A percentile compares a stretch with the other conserved stretches of the same genome.
These are phyloP conservation scores for Habrosyne pyritoides DNA, from an alignment of 2,888 invertebrate species.

Conservation along the genomic window DNA sequence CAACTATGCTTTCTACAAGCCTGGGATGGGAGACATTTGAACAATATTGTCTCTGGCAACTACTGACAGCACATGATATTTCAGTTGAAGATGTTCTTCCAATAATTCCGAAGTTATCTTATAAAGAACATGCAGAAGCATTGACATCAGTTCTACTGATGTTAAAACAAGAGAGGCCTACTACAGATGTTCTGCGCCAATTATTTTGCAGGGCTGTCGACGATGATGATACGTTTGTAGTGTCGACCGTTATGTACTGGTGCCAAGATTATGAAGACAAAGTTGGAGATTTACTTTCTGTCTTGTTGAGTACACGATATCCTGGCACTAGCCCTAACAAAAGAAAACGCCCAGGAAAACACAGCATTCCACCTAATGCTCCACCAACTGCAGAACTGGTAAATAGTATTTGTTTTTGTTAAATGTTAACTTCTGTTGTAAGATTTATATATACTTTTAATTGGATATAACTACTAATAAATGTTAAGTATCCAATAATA, in stretches of 20 bases:
- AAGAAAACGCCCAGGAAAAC: conserved; percentile 91
- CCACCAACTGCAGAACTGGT: conserved; percentile 92
- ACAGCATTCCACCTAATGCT: conserved; percentile 87
- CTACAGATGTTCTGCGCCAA: conserved; percentile 92
- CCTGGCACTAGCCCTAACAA: conserved; percentile 95
- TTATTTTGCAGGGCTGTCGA: conserved; percentile 90
- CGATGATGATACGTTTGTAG: conserved; percentile 93
- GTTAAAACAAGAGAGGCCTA: conserved; percentile 96
- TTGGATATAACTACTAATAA: no score
- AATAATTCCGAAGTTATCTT: conserved; percentile 88
- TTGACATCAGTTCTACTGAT: conserved; percentile 94
- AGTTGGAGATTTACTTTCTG: conserved; percentile 91
- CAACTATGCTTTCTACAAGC: conserved; percentile 90
- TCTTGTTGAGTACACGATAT: conserved; percentile 90
- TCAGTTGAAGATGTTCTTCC: conserved; percentile 95
- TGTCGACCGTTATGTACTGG: conserved; percentile 97
- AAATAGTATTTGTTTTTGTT: conserved; percentile 31
- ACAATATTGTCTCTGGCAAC: conserved; percentile 98
- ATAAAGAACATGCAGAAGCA: conserved; percentile 95
- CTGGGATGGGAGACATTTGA: conserved; percentile 98
- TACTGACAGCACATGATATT: conserved; percentile 96
- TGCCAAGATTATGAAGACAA: conserved; percentile 96
- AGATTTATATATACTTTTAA: no score
- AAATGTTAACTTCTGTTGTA: background rate
- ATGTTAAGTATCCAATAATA: background rate